Base-by-base conservation (phyloP, 2,113 vertebrate genomes). In the Rhinoptilus africanus region DNA sequence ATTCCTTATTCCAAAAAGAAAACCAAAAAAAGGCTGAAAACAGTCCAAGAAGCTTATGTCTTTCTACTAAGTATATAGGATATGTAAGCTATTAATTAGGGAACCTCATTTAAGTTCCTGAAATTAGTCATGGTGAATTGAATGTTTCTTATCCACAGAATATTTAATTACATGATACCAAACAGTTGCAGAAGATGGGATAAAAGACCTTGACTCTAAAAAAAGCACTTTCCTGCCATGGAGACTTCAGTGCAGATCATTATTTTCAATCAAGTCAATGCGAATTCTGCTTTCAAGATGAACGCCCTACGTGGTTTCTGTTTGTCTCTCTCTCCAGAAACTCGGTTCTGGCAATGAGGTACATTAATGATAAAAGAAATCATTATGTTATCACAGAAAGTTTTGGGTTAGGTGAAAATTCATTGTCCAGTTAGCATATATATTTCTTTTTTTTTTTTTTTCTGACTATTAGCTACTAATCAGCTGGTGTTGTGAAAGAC, bases 221-320 rank as follows among this genome's bases (percentile, higher is more conserved):
- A 75, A 79, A 9, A 4, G 0, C 45, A 39, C 9, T 72, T 72
- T 68, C 8, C 8, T 69, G 12, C n/a, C 64, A 32, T 6, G 47
- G 8, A 80, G 34, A 50, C 35, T 10, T 14, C 73, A n/a, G 15
- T 51, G 10, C 5, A 87, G 12, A 57, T 57, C 16, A 32, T 12
- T 59, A 21, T 63, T 92, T 81, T 82, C 16, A 56, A 72, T 47
- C 0, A 6, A 56, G 35, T 35, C 35, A 12, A 50, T 43, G 9
- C 2, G 7, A 91, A 75, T 14, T 21, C 47, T 75, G 43, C 3
- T 4, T 94, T 94, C 32, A 34, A 75, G 15, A 62, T 45, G 6
- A 81, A 8, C 50, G 30, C 5, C 15, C 5, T 59, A 2, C 2
- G 2, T 1, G 2, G 10, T 39, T 54, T 67, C 47, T 85, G 3